A percentile compares a stretch with the other conserved stretches of the same genome.
These are phyloP conservation scores for Plecturocebus donacophilus DNA, from an alignment of 2,113 vertebrate genomes.

Conservation along the genomic window DNA sequence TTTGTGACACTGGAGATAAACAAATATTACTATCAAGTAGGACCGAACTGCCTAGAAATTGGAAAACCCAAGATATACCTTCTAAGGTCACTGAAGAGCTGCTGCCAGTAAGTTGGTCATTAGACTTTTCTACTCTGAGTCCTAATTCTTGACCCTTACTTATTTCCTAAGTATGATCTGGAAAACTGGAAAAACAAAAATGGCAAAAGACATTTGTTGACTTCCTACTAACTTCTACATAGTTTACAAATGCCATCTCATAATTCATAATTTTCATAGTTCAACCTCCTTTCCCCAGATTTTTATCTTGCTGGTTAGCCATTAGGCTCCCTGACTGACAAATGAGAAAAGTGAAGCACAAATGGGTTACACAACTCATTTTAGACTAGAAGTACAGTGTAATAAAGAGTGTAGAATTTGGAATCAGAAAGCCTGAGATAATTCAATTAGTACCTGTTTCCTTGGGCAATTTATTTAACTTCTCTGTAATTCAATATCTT, in stretches of 20 bases:
- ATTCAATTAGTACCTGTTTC: neutral
- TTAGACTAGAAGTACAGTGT: neutral
- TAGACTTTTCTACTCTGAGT: neutral
- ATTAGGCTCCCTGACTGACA: neutral
- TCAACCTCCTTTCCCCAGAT: neutral
- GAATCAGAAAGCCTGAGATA: neutral
- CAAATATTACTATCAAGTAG: neutral
- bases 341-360: neutral
- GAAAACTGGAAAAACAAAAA: neutral
- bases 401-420: neutral
- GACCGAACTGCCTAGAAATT: neutral
- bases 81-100: neutral
- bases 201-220: neutral
- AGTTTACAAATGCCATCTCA: neutral
- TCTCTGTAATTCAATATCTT: neutral
- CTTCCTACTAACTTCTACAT: neutral
- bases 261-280: neutral
- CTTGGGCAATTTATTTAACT: neutral
- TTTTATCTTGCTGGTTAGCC: neutral
- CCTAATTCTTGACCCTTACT: neutral
- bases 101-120: neutral
- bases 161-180: neutral
- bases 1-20: slow-evolving; percentile 56
- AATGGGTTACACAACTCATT: neutral
- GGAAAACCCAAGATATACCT: neutral